A percentile compares a stretch with the other conserved stretches of the same genome.
Conservation (phyloP, 2,797 vertebrate genomes). For the Dallia pectoralis region DNA sequence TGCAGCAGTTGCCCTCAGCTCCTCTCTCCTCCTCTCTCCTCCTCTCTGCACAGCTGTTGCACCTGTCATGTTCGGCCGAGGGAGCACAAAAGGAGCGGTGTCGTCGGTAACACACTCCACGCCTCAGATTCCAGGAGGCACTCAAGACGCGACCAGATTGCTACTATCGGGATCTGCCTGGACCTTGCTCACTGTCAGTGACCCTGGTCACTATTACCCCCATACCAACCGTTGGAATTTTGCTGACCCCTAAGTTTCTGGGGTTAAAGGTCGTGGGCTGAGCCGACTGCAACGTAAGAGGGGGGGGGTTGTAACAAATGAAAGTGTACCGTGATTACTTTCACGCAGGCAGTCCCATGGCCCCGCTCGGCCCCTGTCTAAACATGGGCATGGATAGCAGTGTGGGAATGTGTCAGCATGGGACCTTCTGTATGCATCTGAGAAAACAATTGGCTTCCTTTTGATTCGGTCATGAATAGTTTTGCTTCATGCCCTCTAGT, state of each 20-base stretch:
- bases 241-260: constrained; percentile 1
- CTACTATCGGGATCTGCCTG: constrained; percentile 18
- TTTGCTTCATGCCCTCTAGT: constrained; percentile 39
- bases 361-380: constrained; percentile 37
- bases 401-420: constrained; percentile 50
- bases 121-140: constrained; percentile 60
- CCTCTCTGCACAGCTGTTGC: constrained; percentile 64
- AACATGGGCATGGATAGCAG: constrained; percentile 43
- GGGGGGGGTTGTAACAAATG: constrained; percentile 34
- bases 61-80: constrained; percentile 61
- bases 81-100: constrained; percentile 68
- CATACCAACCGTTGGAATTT: not conserved
- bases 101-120: constrained; percentile 41
- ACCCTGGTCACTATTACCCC: not conserved
- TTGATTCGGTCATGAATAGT: constrained; percentile 58
- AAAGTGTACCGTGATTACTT: constrained; percentile 42
- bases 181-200: constrained; percentile 40
- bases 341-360: constrained; percentile 18
- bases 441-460: constrained; percentile 59
- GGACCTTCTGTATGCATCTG: constrained; percentile 62
- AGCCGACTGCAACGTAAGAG: constrained; percentile 19
- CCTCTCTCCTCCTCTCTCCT: constrained; percentile 14
- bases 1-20: constrained; percentile 53
- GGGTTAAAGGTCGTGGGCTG: constrained; percentile 21
- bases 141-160: constrained; percentile 18